Percentiles rank a stretch among this genome's conserved stretches.
Evolutionary conservation across 2,113 vertebrate genomes (phyloP).

Genomic region (Daboia siamensis): DNA sequence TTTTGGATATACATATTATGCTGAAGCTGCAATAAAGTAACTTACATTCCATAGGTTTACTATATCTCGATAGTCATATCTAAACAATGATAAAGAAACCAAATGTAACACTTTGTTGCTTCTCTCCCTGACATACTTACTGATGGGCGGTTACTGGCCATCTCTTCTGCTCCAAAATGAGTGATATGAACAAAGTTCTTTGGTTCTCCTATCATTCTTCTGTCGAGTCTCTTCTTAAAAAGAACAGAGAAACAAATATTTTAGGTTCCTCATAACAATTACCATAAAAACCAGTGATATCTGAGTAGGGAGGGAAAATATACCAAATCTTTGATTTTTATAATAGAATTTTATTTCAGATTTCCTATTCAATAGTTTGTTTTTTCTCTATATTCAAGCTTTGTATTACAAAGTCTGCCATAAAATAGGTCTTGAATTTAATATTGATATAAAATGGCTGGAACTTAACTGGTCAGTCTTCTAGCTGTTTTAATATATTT

Average conservation of each 20-base stretch:
- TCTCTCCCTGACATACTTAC: constrained; percentile 64
- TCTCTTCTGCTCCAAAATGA: constrained; percentile 83
- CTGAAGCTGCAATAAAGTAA: not conserved
- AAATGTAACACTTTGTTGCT: not conserved
- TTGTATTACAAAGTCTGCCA: not conserved
- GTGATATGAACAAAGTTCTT: constrained; percentile 91
- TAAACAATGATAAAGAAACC: not conserved
- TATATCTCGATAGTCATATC: not conserved
- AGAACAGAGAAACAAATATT: rapidly evolving
- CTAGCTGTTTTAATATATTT: not conserved
- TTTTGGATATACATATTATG: not conserved
- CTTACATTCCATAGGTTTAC: not conserved
- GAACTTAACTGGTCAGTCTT: not conserved
- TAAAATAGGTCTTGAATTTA: not conserved
- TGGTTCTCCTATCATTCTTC: constrained; percentile 89
- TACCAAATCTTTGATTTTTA: not conserved
- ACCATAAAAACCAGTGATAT: not conserved
- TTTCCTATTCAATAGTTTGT: not conserved
- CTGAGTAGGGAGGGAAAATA: not conserved
- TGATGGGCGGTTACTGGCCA: constrained; percentile 71
- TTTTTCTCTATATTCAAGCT: not conserved
- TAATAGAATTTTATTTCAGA: not conserved
- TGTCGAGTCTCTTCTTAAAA: constrained; percentile 83
- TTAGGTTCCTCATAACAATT: not conserved
- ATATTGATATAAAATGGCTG: not conserved